Evolutionary conservation across 2,113 vertebrate genomes (phyloP).

Genomic region (Gallinago jamesoni): DNA sequence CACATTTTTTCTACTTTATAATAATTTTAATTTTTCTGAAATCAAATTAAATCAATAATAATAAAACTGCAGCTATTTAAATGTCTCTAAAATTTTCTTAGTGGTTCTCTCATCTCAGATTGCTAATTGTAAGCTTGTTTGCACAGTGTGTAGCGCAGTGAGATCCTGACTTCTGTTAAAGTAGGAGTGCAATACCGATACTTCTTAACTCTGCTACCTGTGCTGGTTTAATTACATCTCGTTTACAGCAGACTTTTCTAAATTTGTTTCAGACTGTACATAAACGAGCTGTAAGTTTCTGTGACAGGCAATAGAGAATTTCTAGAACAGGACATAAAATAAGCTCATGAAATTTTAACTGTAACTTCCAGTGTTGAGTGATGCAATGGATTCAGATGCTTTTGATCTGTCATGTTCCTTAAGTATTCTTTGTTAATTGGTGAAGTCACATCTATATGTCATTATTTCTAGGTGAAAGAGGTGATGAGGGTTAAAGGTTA

Average conservation of each 20-base stretch:
- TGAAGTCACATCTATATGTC: background rate
- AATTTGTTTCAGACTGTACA: background rate
- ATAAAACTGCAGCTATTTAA: background rate
- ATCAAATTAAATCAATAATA: background rate
- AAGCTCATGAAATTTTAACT: background rate
- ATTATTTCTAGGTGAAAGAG: background rate
- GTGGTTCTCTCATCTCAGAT: background rate
- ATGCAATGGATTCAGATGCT: background rate
- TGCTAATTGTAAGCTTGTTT: background rate
- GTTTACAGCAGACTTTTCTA: background rate
- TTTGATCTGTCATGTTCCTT: background rate
- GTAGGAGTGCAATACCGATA: background rate
- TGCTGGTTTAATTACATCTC: background rate
- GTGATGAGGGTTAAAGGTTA: background rate
- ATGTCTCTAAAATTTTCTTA: background rate
- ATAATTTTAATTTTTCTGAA: background rate
- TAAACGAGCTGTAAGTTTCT: background rate
- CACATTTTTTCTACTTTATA: background rate
- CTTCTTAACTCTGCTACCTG: background rate
- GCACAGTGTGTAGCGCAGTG: background rate
- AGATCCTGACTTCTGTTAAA: background rate
- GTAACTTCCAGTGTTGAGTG: background rate
- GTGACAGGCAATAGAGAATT: background rate
- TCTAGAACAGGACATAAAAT: background rate
- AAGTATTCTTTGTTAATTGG: background rate